Base-by-base conservation (phyloP, 1,140 invertebrate genomes). In the Drosophila grimshawi region DNA sequence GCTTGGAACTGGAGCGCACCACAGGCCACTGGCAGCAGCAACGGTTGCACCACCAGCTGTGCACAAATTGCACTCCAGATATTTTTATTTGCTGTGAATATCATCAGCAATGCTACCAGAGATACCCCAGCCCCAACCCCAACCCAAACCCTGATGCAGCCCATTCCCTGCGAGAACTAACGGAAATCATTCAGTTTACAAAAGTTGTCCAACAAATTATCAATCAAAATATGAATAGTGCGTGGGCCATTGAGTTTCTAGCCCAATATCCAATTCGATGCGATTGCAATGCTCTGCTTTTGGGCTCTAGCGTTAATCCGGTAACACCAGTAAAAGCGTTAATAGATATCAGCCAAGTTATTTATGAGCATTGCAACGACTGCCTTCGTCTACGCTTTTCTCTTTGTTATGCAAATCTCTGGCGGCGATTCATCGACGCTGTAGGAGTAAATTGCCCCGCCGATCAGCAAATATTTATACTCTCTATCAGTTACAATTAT, bases 31-130 rank as follows among this genome's bases (percentile, higher is more conserved):
- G 41, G 62, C 68, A 63, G 76, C 75, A 52, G 48, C 67, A 81
- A 68, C 86, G 78, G 85, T 89, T 89, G 83, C 83, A 88, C 83
- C 83, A 89, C 85, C 85, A 89, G 86, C 85, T 89, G 85, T 81
- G 85, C 78, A 73, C 81, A 89, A 89, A 89, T 89, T 89, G 85
- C 85, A 89, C 74, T 81, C 78, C 75, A 89, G 85, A 90, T 85
- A 89, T 89, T 89, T 89, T 89, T 89, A 89, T 89, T 89, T 89
- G 86, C 85, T 89, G 85, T 89, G 85, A 89, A 86, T 86, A 83
- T 83, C 59, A 56, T 37, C 67, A 51, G 33, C 57, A 61, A 52
- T 51, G 59, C 72, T 70, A 70, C 72, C 67, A 71, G 8, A 11
- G 30, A 49, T 11, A 5, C 10, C 5, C 30, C 19, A 1, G 4